Base-by-base conservation (phyloP, 2,797 vertebrate species). In the Sebastes diaconus region DNA sequence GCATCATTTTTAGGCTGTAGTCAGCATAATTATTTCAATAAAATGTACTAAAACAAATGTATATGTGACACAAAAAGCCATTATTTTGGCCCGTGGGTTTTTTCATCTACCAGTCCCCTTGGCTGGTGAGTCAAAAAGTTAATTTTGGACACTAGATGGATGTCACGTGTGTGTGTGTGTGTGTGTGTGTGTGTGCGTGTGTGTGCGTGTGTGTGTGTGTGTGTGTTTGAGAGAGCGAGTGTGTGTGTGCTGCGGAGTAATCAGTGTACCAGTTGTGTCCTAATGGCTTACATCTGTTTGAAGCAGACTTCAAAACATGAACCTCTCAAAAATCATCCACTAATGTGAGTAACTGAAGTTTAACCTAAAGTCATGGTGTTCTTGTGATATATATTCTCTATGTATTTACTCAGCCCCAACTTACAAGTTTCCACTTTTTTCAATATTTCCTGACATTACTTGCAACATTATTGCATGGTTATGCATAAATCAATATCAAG, bases 281-380 rank as follows among this genome's bases (percentile, higher is more conserved):
- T 94, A 94, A 95, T 94, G 75, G 87, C 87, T 94, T 85, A 84
- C 93, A 94, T 93, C 86, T 95, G 94, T 88, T 89, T 74, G 61
- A 87, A 81, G 61, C 71, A 85, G 85, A 90, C 80, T 86, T 92
- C 74, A 92, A 91, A 91, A 93, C 69, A 54, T 75, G 80, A 46
- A 50, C 63, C 82, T 42, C 34, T 84, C 64, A 82, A 85, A 91
- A 82, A 82, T 80, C 79, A 66, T 84, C 73, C 52, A 76, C 75
- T 82, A 87, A 87, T 87, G 80, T 81, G 74, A 79, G 60, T 29
- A 54, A 83, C 65, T 82, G 50, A 76, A 70, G 72, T 73, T 85
- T 77, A 72, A 86, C 68, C 76, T 75, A 67, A 84, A 58, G 27
- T 69, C 29, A 0, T 32, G 25, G 22, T 52, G 29, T 42, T 58